Evolutionary conservation across 1,140 invertebrate genomes (phyloP).

Genomic region (Trichonephila inaurata): DNA sequence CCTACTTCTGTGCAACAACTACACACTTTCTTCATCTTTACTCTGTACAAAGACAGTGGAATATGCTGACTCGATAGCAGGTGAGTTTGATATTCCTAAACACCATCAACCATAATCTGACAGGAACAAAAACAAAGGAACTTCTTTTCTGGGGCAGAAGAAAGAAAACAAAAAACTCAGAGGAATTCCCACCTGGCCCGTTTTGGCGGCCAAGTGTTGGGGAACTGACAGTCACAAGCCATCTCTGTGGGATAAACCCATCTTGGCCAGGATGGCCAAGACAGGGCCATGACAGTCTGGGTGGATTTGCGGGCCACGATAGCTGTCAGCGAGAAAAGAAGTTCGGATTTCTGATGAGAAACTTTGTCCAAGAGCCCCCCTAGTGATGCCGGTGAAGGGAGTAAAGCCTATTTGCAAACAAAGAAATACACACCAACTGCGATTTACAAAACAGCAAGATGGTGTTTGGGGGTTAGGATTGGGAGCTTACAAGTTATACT

Average conservation of each 20-base stretch:
- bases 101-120: conserved; percentile 34
- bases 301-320: neutral
- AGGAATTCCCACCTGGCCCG: conserved; percentile 2
- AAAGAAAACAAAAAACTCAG: neutral
- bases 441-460: neutral
- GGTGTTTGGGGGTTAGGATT: too few relatives aligned
- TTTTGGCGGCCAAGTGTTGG: neutral
- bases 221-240: neutral
- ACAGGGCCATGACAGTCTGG: neutral
- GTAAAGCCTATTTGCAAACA: neutral
- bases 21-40: neutral
- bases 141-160: neutral
- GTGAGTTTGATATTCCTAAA: neutral
- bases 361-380: neutral
- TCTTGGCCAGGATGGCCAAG: neutral
- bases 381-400: neutral
- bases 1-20: neutral
- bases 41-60: neutral
- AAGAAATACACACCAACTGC: neutral
- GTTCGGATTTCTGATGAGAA: neutral
- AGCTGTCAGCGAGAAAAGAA: neutral
- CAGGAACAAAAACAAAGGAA: conserved; percentile 1
- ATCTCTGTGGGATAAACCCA: conserved; percentile 16
- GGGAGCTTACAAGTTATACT: too few relatives aligned
- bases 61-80: neutral